Conservation (phyloP, 2,113 vertebrate species). For the Periophthalmodon schlosseri region DNA sequence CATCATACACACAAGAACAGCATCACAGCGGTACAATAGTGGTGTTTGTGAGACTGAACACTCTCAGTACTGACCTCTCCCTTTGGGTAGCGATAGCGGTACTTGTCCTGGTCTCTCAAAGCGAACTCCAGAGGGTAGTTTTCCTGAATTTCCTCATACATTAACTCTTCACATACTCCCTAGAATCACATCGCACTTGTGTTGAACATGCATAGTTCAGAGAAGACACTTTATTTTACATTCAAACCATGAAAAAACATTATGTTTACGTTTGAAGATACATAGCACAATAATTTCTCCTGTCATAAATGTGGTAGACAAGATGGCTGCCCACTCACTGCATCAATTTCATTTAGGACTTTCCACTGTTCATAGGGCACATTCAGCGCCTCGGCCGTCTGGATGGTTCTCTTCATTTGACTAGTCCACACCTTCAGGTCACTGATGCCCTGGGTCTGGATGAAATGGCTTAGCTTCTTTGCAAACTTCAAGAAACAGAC, state of each 20-base stretch:
- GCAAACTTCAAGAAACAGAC: constrained; percentile 81
- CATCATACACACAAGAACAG: background rate
- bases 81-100: constrained; percentile 97
- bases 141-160: constrained; percentile 96
- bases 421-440: constrained; percentile 99
- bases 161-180: constrained; percentile 98
- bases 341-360: constrained; percentile 96
- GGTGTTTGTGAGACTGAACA: background rate
- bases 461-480: constrained; percentile 86
- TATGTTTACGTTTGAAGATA: no score
- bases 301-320: background rate
- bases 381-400: constrained; percentile 90
- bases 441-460: constrained; percentile 89
- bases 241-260: no score
- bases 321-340: constrained; percentile 74
- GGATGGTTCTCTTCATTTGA: constrained; percentile 99
- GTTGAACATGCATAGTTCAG: constrained; percentile 6
- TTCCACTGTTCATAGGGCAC: constrained; percentile 99
- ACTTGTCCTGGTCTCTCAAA: constrained; percentile 97
- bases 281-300: background rate
- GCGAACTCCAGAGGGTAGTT: constrained; percentile 93
- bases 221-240: background rate
- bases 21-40: background rate
- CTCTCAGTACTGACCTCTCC: constrained; percentile 85
- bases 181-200: constrained; percentile 49